Conservation (phyloP, 2,797 vertebrate species). For the Vireo griseus region DNA sequence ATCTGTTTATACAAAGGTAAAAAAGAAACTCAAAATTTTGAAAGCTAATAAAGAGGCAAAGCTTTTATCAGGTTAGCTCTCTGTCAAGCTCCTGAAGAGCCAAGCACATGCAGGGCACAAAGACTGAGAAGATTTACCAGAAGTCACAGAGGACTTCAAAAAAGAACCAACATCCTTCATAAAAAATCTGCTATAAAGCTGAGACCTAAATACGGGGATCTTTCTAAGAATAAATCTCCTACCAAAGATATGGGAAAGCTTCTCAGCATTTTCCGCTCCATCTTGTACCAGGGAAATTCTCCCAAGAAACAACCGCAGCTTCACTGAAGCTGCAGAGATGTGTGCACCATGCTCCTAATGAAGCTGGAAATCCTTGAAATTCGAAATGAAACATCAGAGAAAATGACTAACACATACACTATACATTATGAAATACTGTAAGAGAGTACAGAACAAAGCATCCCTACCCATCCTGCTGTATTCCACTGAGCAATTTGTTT, state of each 20-base stretch:
- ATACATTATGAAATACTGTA: background rate
- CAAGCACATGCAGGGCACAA: background rate
- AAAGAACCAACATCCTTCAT: background rate
- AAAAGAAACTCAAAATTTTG: background rate
- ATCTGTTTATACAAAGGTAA: background rate
- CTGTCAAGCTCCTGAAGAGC: background rate
- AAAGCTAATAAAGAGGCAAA: background rate
- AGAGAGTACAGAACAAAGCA: background rate
- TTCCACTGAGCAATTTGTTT: constrained; percentile 74
- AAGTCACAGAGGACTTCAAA: background rate
- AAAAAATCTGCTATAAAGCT: background rate
- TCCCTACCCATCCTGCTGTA: constrained; percentile 81
- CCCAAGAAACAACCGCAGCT: background rate
- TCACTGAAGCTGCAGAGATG: background rate
- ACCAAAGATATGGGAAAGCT: background rate
- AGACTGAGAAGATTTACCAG: background rate
- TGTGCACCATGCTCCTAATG: background rate
- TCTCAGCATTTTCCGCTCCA: background rate
- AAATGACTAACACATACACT: background rate
- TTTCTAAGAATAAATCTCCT: background rate
- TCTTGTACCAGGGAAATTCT: background rate
- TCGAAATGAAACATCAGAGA: background rate
- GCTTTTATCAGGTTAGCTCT: background rate
- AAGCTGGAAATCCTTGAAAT: background rate
- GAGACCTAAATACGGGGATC: background rate